Evolutionary conservation across 30 jellyfish, hydroid and myxozoan species (phyloP), one percentile per base, ranked within the genome.

Genomic region (Haliclystus octoradiatus): DNA sequence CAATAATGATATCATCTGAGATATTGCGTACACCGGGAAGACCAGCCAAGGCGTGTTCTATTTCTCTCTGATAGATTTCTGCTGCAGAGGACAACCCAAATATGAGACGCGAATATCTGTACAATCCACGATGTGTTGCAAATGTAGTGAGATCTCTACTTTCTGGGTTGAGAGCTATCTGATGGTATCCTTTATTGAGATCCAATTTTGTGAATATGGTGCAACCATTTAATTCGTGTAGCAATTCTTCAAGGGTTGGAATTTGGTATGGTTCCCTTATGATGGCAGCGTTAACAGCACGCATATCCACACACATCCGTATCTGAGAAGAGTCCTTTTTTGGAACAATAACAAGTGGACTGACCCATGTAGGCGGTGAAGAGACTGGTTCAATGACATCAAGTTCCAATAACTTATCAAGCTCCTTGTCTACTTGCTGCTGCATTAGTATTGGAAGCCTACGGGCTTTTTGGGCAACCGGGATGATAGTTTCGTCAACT

Each of bases 291-390:
- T 79, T 79, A 2, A 85, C 84, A 0, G 63, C 66, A 7, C 85
- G 73, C 93, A 79, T 79, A 26, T 79, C 93, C 31, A 79, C 85
- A 65, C 93, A 79, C n/a, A 79, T 50, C 2, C 93, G 85, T 3
- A 79, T 69, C 2, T 28, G 26, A 19, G 28, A 28, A 28, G 77
- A 69, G 51, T 79, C 85, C 60, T 71, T 71, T 66, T 79, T 79
- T 1, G 93, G 85, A 7, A 71, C 85, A 1, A 46, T 33, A 2
- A 62, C 93, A 1, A 79, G 28, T 34, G 93, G 85, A 15, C 74
- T 65, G 24, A 79, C 79, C 85, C 85, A 79, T 7, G 79, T 62
- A 2, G 93, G 68, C 3, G 75, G 75, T 26, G 28, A 3, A 35
- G 7, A 53, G 1, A 75, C 87, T 40, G 68, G 68, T 66, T 75